A percentile compares a stretch with the other conserved stretches of the same genome.
phyloP scores from a whole-genome alignment of 2,113 vertebrate species.

The Phyllostomus discolor region DNA sequence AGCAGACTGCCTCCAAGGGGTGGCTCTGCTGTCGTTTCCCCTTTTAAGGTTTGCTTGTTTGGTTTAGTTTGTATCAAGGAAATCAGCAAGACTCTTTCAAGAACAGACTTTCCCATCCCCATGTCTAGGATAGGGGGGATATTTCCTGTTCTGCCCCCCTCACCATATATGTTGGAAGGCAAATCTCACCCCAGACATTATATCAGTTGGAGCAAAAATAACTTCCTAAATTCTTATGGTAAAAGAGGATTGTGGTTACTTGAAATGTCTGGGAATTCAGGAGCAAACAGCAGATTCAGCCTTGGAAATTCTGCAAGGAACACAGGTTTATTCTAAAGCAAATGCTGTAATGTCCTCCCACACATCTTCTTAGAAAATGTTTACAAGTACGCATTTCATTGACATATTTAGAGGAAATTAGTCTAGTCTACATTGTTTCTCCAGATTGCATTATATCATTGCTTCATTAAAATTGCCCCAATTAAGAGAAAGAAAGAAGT shows the following conservation, averaged over 20 bases:
- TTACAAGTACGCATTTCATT: slow-evolving; percentile 23
- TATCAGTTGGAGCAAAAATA: neutral
- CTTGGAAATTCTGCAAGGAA: neutral
- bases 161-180: neutral
- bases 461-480: slow-evolving; percentile 72
- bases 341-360: neutral
- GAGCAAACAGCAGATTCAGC: neutral
- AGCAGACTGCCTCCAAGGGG: no score
- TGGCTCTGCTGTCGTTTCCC: neutral
- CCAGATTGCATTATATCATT: slow-evolving; percentile 37
- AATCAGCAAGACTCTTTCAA: neutral
- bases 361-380: neutral
- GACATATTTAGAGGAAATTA: slow-evolving; percentile 65
- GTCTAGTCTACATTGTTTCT: slow-evolving; percentile 60
- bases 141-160: neutral
- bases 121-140: neutral
- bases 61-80: neutral
- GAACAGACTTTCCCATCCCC: neutral
- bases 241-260: neutral
- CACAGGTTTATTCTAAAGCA: neutral
- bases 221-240: neutral
- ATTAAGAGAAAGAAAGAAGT: slow-evolving; percentile 65
- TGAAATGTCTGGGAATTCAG: neutral
- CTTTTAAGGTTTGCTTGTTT: neutral
- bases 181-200: neutral